Conservation (phyloP, 1,140 invertebrate species). For the Drosophila mojavensis region DNA sequence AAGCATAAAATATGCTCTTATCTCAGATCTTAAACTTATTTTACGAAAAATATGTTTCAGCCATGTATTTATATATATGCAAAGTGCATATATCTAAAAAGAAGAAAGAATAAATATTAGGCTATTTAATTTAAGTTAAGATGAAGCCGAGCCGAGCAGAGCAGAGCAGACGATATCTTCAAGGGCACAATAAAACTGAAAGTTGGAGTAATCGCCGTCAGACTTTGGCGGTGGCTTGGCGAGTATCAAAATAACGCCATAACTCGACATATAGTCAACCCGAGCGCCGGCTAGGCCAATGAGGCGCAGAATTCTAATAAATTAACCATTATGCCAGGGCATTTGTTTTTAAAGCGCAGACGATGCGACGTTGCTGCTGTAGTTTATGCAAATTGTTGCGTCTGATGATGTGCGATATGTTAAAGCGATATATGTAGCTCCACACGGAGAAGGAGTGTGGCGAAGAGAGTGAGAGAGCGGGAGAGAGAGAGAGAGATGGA, state of each 20-base stretch:
- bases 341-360: slow-evolving; percentile 69
- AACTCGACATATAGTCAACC: slow-evolving; percentile 43
- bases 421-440: background rate
- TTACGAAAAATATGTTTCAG: too few species aligned
- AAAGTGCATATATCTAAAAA: too few species aligned
- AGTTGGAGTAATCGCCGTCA: slow-evolving; percentile 63
- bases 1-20: background rate
- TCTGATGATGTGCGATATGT: slow-evolving; percentile 62
- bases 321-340: slow-evolving; percentile 65
- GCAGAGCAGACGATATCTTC: slow-evolving; percentile 22
- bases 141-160: background rate
- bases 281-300: slow-evolving; percentile 6
- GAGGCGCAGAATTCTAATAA: slow-evolving; percentile 34
- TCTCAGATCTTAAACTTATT: too few species aligned
- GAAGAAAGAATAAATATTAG: too few species aligned
- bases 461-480: too few species aligned
- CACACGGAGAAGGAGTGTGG: too few species aligned
- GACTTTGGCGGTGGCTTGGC: slow-evolving; percentile 32
- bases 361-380: slow-evolving; percentile 29
- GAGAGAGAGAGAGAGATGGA: background rate
- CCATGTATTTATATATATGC: too few species aligned
- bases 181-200: slow-evolving; percentile 64
- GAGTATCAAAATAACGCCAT: slow-evolving; percentile 36
- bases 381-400: slow-evolving; percentile 65
- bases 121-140: background rate